A percentile compares a stretch with the other conserved stretches of the same genome.
phyloP scores from a whole-genome alignment of 2,888 invertebrate genomes.

The Apamea sordens region DNA sequence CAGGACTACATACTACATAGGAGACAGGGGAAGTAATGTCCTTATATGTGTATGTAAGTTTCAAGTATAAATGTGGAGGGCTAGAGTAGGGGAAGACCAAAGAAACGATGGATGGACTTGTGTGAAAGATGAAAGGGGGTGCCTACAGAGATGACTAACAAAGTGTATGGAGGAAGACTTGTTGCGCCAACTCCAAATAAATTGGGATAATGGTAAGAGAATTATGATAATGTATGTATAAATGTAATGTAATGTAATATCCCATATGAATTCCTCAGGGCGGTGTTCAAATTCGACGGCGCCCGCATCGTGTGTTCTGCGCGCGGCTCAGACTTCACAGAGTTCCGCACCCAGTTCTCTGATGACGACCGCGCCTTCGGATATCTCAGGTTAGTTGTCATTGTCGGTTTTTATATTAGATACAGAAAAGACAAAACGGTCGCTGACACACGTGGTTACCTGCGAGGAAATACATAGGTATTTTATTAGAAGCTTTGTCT shows the following conservation, averaged over 20 bases:
- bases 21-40: not conserved
- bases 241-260: not conserved
- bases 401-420: not conserved
- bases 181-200: not conserved
- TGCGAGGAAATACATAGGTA: not conserved
- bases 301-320: constrained; percentile 92
- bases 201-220: not conserved
- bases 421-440: not conserved
- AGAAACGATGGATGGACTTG: not conserved
- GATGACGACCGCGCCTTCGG: constrained; percentile 94
- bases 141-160: not conserved
- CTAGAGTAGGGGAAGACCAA: not conserved
- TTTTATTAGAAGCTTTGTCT: not conserved
- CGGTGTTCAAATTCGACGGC: constrained; percentile 94
- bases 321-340: constrained; percentile 92
- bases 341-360: constrained; percentile 92
- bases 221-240: not conserved
- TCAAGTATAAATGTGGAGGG: not conserved
- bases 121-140: not conserved
- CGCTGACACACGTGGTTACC: not conserved
- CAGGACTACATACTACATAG: too few species aligned
- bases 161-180: not conserved
- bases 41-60: not conserved
- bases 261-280: constrained; percentile 86
- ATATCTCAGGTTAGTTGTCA: constrained; percentile 90